These are phyloP conservation scores for Hyposoter dolosus DNA, from an alignment of 2,888 invertebrate species.

Conservation along the genomic window DNA sequence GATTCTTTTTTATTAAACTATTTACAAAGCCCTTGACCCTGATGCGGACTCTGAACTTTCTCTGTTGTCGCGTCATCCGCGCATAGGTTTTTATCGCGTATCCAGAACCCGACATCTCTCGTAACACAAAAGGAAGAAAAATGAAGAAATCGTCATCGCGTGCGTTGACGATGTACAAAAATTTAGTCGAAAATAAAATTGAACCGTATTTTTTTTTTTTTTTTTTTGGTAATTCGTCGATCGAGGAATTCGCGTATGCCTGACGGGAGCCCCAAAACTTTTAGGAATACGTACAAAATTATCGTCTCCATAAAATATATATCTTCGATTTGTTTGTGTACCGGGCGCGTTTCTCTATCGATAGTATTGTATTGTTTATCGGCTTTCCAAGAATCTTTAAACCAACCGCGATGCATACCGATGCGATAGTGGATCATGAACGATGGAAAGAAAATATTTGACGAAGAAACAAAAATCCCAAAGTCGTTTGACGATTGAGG, in stretches of 20 bases:
- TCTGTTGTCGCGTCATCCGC: slow-evolving; percentile 66
- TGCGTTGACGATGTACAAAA: neutral
- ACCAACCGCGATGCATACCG: neutral
- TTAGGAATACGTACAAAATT: slow-evolving; percentile 46
- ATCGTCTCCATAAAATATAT: slow-evolving; percentile 51
- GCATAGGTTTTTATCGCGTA: slow-evolving; percentile 62
- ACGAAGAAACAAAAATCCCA: neutral
- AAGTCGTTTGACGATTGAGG: neutral
- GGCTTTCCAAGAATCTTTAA: neutral
- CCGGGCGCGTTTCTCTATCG: neutral
- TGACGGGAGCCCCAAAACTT: slow-evolving; percentile 8
- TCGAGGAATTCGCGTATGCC: neutral
- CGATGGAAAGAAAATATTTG: neutral
- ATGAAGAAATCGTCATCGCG: neutral
- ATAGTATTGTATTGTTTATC: slow-evolving; percentile 11
- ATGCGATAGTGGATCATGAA: neutral
- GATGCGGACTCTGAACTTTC: slow-evolving; percentile 75
- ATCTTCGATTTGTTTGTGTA: slow-evolving; percentile 36
- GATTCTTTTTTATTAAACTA: slow-evolving; percentile 42
- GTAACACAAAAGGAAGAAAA: slow-evolving; percentile 61
- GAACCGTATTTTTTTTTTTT: too few relatives aligned
- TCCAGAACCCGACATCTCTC: slow-evolving; percentile 60
- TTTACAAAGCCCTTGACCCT: slow-evolving; percentile 67
- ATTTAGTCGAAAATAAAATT: neutral
- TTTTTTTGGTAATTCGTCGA: neutral